Evolutionary conservation across 2,113 vertebrate genomes (phyloP), one percentile per base, ranked within the genome.

Genomic region (Pterocles orientalis): DNA sequence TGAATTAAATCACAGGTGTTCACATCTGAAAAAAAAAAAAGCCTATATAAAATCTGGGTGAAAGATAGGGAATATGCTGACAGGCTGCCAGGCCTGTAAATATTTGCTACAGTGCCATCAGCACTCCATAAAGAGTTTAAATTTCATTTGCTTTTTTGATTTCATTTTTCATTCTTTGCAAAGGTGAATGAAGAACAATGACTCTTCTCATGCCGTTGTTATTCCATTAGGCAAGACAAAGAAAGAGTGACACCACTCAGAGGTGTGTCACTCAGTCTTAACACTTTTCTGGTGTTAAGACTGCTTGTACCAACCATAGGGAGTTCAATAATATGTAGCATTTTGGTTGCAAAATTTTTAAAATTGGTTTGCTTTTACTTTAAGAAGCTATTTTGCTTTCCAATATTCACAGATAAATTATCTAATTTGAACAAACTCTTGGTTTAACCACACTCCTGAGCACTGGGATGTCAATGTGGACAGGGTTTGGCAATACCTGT

Each of bases 1-100:
- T 34, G 5, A 87, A 81, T 39, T 41, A 78, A 66, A 66, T 51
- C 18, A 19, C 5, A 10, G 18, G 53, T 43, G 15, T 25, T 87
- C 24, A 62, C 21, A 31, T 78, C 71, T n/a, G 0, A 12, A 47
- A 43, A 54, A 57, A 29, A 34, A 9, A 24, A 1, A 1, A 1
- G 36, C 34, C 7, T 48, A 1, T 43, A 31, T 72, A 6, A 57
- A 29, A 39, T 43, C 14, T 86, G 16, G 1, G 5, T 77, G 34
- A 86, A 65, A 92, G 51, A 12, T 53, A 73, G 5, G 25, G 17
- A 53, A 75, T 6, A 39, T 10, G 9, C 4, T 60, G 11, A 45
- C 50, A 56, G 20, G 13, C 21, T 86, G 18, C 20, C 26, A 54
- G 28, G 15, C 17, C 10, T 1, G 2, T 54, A 13, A 33, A 24